A percentile compares a stretch with the other conserved stretches of the same genome.
These are phyloP conservation scores for Sthenelais limicola DNA, from an alignment of 2,888 invertebrate genomes.

Conservation along the genomic window DNA sequence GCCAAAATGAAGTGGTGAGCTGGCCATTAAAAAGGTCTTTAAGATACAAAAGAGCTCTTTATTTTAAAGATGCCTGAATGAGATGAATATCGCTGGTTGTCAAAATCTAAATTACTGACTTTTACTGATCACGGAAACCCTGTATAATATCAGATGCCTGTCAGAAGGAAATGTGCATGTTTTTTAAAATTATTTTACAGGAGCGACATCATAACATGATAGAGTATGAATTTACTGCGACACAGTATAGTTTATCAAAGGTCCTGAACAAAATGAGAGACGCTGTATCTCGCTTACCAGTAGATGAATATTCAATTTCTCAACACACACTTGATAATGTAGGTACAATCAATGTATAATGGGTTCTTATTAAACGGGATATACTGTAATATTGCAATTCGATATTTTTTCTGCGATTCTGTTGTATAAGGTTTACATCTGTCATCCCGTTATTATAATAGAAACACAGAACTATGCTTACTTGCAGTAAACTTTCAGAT, in stretches of 20 bases:
- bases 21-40: not conserved
- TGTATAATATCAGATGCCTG: not conserved
- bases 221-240: conserved; percentile 34
- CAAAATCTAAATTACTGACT: not conserved
- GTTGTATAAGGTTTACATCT: too few species aligned
- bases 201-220: conserved; percentile 33
- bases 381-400: too few species aligned
- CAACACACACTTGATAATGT: conserved; percentile 45
- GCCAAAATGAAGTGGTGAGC: not conserved
- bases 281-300: conserved; percentile 6
- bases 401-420: too few species aligned
- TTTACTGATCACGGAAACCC: not conserved
- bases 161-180: not conserved
- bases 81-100: not conserved
- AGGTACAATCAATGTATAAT: too few species aligned
- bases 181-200: not conserved
- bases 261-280: conserved; percentile 31
- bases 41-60: not conserved
- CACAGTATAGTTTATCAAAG: conserved; percentile 23
- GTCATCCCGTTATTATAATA: too few species aligned
- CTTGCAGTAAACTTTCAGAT: too few species aligned
- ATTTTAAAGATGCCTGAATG: not conserved
- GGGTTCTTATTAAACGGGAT: too few species aligned
- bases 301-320: conserved; percentile 40
- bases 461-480: not conserved